These are phyloP conservation scores for Actinia equina DNA, from an alignment of 64 coral and sea anemone genomes.

Conservation along the genomic window DNA sequence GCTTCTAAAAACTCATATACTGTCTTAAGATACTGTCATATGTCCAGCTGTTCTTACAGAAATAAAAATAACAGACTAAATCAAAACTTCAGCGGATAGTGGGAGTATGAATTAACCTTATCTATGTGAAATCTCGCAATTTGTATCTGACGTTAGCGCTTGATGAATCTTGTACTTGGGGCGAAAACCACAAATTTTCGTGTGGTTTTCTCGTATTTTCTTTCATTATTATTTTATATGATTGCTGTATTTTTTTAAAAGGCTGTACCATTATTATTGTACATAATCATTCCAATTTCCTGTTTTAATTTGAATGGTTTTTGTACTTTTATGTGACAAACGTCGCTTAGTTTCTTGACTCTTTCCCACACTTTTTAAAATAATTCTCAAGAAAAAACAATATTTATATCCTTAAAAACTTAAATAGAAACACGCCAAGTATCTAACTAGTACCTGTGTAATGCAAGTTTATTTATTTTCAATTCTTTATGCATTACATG, in stretches of 20 bases:
- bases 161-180: not conserved
- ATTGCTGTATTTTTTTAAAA: not conserved
- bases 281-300: not conserved
- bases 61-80: not conserved
- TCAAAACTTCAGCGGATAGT: not conserved
- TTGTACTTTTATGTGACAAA: not conserved
- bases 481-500: no score
- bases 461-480: no score
- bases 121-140: not conserved
- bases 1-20: not conserved
- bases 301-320: not conserved
- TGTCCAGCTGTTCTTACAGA: not conserved
- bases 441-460: no score
- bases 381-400: not conserved
- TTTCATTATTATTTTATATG: conserved; percentile 1
- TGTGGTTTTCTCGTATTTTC: not conserved
- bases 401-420: no score
- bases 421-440: no score
- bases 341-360: not conserved
- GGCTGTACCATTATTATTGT: not conserved
- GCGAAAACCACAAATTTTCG: not conserved
- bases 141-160: not conserved
- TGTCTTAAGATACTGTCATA: not conserved
- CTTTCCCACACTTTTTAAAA: not conserved
- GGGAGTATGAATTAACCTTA: not conserved